phyloP scores from a whole-genome alignment of 2,113 vertebrate species.

The Oryzias javanicus region DNA sequence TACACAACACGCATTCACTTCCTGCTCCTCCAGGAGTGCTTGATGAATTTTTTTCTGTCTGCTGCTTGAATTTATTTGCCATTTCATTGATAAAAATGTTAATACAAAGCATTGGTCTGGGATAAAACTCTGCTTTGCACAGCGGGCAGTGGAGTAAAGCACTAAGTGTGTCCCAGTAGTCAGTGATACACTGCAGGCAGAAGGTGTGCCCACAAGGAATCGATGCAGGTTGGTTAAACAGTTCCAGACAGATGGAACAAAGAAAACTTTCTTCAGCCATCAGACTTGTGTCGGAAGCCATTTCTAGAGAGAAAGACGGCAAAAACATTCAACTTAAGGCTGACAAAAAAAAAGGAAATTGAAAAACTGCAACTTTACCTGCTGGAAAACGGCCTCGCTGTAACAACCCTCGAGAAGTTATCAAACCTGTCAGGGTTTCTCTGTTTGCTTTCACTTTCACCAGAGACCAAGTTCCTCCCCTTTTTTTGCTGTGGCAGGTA shows the following conservation, averaged over 20 bases:
- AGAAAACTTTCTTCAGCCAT: conserved; percentile 11
- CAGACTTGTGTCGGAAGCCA: conserved; percentile 32
- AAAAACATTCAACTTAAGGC: not conserved
- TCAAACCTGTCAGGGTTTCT: no score
- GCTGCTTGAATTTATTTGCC: conserved; percentile 1
- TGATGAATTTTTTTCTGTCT: accelerated
- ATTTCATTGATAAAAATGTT: conserved; percentile 37
- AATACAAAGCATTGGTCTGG: conserved; percentile 30
- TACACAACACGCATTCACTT: conserved; percentile 43
- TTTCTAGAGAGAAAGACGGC: conserved; percentile 16
- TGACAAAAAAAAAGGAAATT: not conserved
- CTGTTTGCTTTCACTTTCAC: conserved; percentile 39
- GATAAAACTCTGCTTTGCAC: conserved; percentile 30
- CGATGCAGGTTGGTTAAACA: conserved; percentile 46
- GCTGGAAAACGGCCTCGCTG: not conserved
- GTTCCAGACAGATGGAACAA: conserved; percentile 52
- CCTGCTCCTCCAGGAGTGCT: not conserved
- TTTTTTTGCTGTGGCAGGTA: not conserved
- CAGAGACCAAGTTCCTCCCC: conserved; percentile 2
- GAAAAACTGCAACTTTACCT: conserved; percentile 27
- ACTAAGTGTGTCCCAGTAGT: conserved; percentile 12
- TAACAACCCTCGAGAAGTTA: not conserved
- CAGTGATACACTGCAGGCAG: conserved; percentile 39
- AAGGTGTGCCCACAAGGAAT: conserved; percentile 58
- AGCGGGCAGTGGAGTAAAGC: conserved; percentile 25